Evolutionary conservation across 1,140 invertebrate genomes (phyloP).

Genomic region (Sycophila sp.): DNA sequence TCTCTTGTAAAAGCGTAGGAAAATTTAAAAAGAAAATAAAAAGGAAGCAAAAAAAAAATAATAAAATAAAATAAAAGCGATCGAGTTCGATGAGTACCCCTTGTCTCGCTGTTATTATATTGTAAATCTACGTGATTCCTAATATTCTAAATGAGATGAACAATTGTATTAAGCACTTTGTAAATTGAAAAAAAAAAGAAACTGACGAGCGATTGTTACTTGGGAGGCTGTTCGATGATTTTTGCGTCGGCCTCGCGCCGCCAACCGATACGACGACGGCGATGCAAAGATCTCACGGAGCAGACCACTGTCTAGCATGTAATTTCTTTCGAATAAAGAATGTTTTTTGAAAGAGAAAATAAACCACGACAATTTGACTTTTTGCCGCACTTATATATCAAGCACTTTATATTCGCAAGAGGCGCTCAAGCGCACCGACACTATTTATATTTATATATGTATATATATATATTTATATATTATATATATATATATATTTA

Average conservation of each 20-base stretch:
- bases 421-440: too few species aligned
- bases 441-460: too few species aligned
- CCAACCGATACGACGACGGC: too few species aligned
- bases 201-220: not conserved
- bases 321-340: conserved; percentile 35
- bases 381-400: too few species aligned
- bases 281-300: not conserved
- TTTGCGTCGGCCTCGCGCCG: too few species aligned
- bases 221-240: not conserved
- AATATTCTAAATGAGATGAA: conserved; percentile 26
- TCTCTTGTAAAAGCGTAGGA: conserved; percentile 17
- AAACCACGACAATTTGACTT: too few species aligned
- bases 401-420: too few species aligned
- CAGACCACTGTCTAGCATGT: conserved; percentile 15
- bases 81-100: conserved; percentile 27
- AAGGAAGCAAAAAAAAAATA: not conserved
- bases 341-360: conserved; percentile 16
- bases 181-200: not conserved
- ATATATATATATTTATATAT: too few species aligned
- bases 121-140: conserved; percentile 23
- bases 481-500: too few species aligned
- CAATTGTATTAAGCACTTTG: conserved; percentile 2
- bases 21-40: not conserved
- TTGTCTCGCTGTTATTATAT: conserved; percentile 7
- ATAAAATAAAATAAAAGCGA: not conserved